Base-by-base conservation (phyloP, 2,797 vertebrate species). In the Masticophis lateralis region DNA sequence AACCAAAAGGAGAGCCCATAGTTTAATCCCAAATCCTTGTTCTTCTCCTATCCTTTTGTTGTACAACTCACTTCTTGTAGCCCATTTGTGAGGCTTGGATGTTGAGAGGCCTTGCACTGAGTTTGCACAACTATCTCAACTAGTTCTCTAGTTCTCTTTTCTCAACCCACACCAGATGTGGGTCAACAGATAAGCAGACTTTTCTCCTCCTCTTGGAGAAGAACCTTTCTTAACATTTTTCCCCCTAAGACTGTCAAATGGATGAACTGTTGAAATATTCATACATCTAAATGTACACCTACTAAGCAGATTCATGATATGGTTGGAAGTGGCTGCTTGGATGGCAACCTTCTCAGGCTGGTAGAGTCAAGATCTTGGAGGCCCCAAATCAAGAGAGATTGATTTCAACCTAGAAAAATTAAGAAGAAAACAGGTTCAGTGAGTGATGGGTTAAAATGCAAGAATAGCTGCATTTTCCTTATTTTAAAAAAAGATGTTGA, bases 401-500 rank as follows among this genome's bases (percentile, higher is more conserved):
- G 25, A 53, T 27, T 55, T 53, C 43, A 55, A 53, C 59, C 37
- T 10, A 28, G 27, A 28, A 14, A 55, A 47, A 86, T 9, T 0
- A 0, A 91, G 37, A 12, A 22, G 20, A 28, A 28, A 37, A 27
- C 1, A 5, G 25, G 27, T 66, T 59, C 0, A 60, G 94, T 90
- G 87, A 92, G 86, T 2, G 89, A 93, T 94, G 11, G 0, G 66
- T 94, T 95, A 93, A 95, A 61, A 92, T 90, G 27, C 12, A 37
- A 90, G 87, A 7, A 47, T 8, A 55, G 51, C 27, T 28, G 5
- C 5, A 25, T 86, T 13, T 91, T 91, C 93, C 28, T 66, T n/a
- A 16, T n/a, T 66, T n/a, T 6, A 59, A 66, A 66, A 66, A 60
- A 61, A 61, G 28, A 69, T 32, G 5, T 32, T 6, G 63, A 69